Base-by-base conservation (phyloP, 2,888 invertebrate genomes). In the Oscheius myriophilus region DNA sequence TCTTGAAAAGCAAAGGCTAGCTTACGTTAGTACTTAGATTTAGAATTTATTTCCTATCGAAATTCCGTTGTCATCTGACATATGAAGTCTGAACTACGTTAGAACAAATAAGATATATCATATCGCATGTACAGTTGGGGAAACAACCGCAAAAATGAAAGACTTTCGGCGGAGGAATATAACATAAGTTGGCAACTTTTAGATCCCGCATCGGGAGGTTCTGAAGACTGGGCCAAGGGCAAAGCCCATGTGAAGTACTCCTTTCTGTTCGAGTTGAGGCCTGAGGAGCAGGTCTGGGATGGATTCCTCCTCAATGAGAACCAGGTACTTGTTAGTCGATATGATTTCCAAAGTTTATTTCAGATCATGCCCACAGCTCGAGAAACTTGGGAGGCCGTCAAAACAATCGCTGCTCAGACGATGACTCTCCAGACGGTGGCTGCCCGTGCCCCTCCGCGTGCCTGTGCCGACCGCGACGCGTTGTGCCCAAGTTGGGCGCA, bases 331-430 rank as follows among this genome's bases (percentile, higher is more conserved):
- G 14, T 1, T n/a, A 25, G 52, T 26, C 23, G 9, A 18, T 21
- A 9, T 52, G 3, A 9, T 26, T 55, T 18, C 7, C 3, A 7
- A 1, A 25, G 2, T 12, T 23, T 45, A 14, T 63, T 72, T 14
- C 69, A 84, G 77, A 86, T 86, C 57, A 59, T 86, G 33, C 86
- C 86, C 16, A 86, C 86, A 0, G 81, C 81, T 26, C 70, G 82
- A 0, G 86, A 86, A 70, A 86, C 86, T 0, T 86, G 85, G 85
- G 85, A 86, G 67, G 86, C 84, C 12, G 81, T 86, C 18, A 86
- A 86, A 58, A 79, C 83, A 43, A 85, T 85, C 45, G 84, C 84
- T 6, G 52, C 68, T n/a, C 82, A 81, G 59, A 82, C 83, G 1
- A 61, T 83, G 18, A 62, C 72, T 2, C 65, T 73, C 14, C 75